Evolutionary conservation across 1,140 invertebrate genomes (phyloP), one percentile per base, ranked within the genome.

Genomic region (Pinna nobilis): DNA sequence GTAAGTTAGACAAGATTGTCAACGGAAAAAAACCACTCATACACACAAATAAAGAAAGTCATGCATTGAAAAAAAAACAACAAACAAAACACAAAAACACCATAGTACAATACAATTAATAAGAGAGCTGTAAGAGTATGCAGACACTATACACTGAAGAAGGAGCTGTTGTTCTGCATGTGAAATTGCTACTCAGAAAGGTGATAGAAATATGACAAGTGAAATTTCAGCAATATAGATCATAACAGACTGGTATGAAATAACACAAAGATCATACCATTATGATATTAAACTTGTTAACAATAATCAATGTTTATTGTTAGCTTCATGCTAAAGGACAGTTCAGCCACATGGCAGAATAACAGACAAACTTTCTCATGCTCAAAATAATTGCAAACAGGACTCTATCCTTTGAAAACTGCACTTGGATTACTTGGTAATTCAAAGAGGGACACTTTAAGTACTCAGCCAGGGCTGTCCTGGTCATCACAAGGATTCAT

Each of bases 1-100:
- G n/a, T n/a, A n/a, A n/a, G n/a, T n/a, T n/a, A n/a, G n/a, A n/a
- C n/a, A n/a, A n/a, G n/a, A n/a, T n/a, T n/a, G n/a, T n/a, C n/a
- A n/a, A n/a, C n/a, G n/a, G n/a, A n/a, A n/a, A n/a, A n/a, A n/a
- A n/a, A n/a, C n/a, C n/a, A n/a, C n/a, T n/a, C n/a, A n/a, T n/a
- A n/a, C n/a, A n/a, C n/a, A n/a, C n/a, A 59, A 59, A 59, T 30
- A 30, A 59, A 32, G 55, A 59, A 30, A 59, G 15, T 35, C 55
- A 59, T 59, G 55, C 55, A 3, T n/a, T 59, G 30, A 35, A 33
- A 33, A 35, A 53, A 53, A 30, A 25, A n/a, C 37, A 32, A 59
- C 20, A 25, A 35, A 18, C 9, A 59, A 20, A 59, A 59, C 23
- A n/a, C 20, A 25, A 35, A n/a, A 11, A 30, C 20, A 25, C 15